A percentile compares a stretch with the other conserved stretches of the same genome.
Conservation (phyloP, 1,140 invertebrate species). For the Eriosoma lanigerum region DNA sequence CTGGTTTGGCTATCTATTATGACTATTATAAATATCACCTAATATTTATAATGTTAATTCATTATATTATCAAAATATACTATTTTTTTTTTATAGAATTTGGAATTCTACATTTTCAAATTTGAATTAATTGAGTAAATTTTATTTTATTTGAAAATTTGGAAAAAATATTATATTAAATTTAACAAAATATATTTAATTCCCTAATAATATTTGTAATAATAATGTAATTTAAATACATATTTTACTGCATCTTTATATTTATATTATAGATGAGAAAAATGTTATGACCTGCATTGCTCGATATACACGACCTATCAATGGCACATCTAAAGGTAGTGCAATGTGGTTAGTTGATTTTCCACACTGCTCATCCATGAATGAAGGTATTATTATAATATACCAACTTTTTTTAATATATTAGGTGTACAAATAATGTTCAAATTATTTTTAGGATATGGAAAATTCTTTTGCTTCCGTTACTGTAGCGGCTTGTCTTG, state of each 20-base stretch:
- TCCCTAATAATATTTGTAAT: too few species aligned
- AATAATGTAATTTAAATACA: too few species aligned
- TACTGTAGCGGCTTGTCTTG: slow-evolving; percentile 61
- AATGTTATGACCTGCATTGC: slow-evolving; percentile 53
- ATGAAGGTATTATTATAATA: slow-evolving; percentile 35
- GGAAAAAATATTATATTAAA: too few species aligned
- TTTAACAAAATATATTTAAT: too few species aligned
- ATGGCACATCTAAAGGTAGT: slow-evolving; percentile 53
- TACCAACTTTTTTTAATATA: background rate
- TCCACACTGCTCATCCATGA: slow-evolving; percentile 55
- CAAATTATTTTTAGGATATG: slow-evolving; percentile 57
- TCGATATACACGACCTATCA: slow-evolving; percentile 54
- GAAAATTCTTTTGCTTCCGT: slow-evolving; percentile 61
- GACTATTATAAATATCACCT: background rate
- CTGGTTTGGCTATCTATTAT: background rate
- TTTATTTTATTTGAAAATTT: too few species aligned
- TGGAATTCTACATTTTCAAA: too few species aligned
- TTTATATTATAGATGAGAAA: slow-evolving; percentile 52
- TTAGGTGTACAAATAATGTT: too few species aligned
- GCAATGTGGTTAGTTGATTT: slow-evolving; percentile 58
- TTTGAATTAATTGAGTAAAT: too few species aligned
- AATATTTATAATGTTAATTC: background rate
- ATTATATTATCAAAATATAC: too few species aligned
- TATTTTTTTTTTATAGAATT: too few species aligned
- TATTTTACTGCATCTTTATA: too few species aligned